phyloP scores from a whole-genome alignment of 1,140 invertebrate genomes.

The Euwallacea similis region DNA sequence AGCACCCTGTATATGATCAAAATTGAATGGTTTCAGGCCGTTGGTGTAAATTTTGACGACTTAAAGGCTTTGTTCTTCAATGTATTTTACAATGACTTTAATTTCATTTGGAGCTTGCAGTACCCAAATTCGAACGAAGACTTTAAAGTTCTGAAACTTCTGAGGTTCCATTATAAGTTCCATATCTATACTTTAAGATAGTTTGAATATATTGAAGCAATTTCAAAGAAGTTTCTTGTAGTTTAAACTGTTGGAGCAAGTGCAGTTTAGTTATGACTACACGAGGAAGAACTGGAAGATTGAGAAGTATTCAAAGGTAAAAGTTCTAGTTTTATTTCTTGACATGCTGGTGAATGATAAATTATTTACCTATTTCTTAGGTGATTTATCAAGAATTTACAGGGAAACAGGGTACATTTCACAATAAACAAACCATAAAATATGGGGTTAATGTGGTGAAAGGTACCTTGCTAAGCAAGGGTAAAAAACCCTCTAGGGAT shows the following conservation, averaged over 20 bases:
- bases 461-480: constrained; percentile 96
- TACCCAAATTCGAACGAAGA: constrained; percentile 85
- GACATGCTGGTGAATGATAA: constrained; percentile 75
- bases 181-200: too few relatives aligned
- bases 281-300: constrained; percentile 43
- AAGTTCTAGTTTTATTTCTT: constrained; percentile 51
- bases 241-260: not conserved
- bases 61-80: too few relatives aligned
- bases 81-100: not conserved
- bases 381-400: constrained; percentile 97
- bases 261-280: constrained; percentile 30
- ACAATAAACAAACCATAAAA: constrained; percentile 94
- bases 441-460: constrained; percentile 98
- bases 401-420: constrained; percentile 87
- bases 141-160: constrained; percentile 65
- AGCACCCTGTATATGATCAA: too few relatives aligned
- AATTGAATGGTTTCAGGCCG: too few relatives aligned
- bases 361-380: constrained; percentile 51
- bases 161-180: constrained; percentile 6
- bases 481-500: constrained; percentile 89
- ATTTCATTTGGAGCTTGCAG: constrained; percentile 61
- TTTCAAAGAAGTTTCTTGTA: not conserved
- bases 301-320: constrained; percentile 85
- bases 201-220: not conserved
- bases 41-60: too few relatives aligned